These are phyloP conservation scores for Catocala fraxini DNA, from an alignment of 2,888 invertebrate genomes.

Conservation along the genomic window DNA sequence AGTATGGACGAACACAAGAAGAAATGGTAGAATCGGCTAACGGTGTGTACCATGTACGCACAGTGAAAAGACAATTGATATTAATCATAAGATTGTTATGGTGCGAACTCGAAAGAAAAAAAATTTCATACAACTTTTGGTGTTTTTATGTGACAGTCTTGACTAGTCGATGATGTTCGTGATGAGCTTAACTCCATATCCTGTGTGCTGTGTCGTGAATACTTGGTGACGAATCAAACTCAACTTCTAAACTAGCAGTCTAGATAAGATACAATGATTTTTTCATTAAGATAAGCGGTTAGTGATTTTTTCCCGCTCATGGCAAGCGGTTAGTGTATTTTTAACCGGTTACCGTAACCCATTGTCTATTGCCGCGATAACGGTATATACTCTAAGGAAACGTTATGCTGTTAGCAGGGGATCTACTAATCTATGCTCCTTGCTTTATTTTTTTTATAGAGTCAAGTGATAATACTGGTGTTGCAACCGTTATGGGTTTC, in stretches of 20 bases:
- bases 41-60: constrained; percentile 53
- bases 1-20: constrained; percentile 99
- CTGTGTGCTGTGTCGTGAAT: constrained; percentile 5
- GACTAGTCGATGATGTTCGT: constrained; percentile 57
- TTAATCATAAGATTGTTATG: constrained; percentile 57
- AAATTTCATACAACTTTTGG: constrained; percentile 45
- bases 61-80: constrained; percentile 53
- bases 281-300: too few species aligned
- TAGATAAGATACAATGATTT: too few species aligned
- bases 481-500: too few species aligned
- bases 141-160: constrained; percentile 52
- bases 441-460: too few species aligned
- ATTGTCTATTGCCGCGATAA: too few species aligned
- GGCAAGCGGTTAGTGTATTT: too few species aligned
- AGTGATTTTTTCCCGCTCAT: too few species aligned
- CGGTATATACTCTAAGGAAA: too few species aligned
- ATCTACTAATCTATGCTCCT: too few species aligned
- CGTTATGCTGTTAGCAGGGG: too few species aligned
- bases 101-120: constrained; percentile 43
- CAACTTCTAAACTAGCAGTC: neutral
- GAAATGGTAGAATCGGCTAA: constrained; percentile 92
- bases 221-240: constrained; percentile 2
- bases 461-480: too few species aligned
- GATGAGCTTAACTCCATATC: constrained; percentile 49
- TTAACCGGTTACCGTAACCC: too few species aligned